phyloP scores from a whole-genome alignment of 2,113 vertebrate species.

The Prionailurus viverrinus region DNA sequence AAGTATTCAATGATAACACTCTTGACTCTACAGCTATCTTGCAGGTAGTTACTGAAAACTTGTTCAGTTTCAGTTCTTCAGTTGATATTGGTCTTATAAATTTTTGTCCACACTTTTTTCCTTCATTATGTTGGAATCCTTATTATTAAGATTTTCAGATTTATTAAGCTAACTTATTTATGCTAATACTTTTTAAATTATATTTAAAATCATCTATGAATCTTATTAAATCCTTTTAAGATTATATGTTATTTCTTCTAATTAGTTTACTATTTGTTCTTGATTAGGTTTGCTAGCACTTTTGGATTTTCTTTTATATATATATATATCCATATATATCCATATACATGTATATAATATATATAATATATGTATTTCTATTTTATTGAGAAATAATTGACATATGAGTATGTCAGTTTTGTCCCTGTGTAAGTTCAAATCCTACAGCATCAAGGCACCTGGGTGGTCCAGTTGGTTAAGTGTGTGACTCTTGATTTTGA shows the following conservation, averaged over 20 bases:
- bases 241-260: not conserved
- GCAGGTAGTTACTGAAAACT: not conserved
- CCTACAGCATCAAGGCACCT: not conserved
- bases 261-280: not conserved
- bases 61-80: not conserved
- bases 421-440: not conserved
- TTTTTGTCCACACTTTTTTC: not conserved
- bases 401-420: not conserved
- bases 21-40: not conserved
- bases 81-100: not conserved
- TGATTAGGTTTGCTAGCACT: not conserved
- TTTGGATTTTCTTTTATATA: not conserved
- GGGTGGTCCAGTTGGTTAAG: no score
- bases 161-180: slow-evolving; percentile 21
- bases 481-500: no score
- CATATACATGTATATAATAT: not conserved
- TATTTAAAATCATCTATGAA: not conserved
- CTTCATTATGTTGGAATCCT: not conserved
- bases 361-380: no score
- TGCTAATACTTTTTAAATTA: not conserved
- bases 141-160: not conserved
- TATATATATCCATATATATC: not conserved
- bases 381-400: not conserved
- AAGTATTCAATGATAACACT: not conserved
- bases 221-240: not conserved